Conservation (phyloP, 1,140 invertebrate species). For the Heterodera schachtii region DNA sequence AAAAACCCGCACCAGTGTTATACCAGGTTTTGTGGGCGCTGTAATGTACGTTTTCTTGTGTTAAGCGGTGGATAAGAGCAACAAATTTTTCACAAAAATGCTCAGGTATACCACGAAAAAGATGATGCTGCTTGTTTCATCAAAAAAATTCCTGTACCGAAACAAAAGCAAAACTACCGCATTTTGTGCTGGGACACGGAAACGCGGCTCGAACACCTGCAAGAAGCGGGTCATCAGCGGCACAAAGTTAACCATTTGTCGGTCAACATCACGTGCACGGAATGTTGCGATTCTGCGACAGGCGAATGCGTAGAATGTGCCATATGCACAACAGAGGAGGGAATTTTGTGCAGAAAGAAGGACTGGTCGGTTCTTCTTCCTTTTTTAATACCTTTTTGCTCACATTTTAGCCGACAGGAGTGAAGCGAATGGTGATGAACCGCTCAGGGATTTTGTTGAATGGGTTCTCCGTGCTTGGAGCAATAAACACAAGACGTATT, state of each 20-base stretch:
- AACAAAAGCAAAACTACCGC: not conserved
- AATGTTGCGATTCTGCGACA: not conserved
- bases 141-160: not conserved
- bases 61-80: too few relatives aligned
- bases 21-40: not conserved
- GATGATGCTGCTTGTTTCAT: not conserved
- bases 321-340: not conserved
- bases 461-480: not conserved
- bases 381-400: not conserved
- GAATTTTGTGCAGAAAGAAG: not conserved
- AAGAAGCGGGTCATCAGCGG: not conserved
- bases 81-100: too few relatives aligned
- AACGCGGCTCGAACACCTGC: not conserved
- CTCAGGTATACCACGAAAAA: not conserved
- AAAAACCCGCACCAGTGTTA: not conserved
- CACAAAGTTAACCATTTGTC: not conserved
- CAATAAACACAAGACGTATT: not conserved
- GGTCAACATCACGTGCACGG: not conserved
- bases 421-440: not conserved
- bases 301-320: not conserved
- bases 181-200: conserved; percentile 3
- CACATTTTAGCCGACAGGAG: not conserved
- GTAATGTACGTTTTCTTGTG: not conserved
- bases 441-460: not conserved
- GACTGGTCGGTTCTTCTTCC: not conserved